Evolutionary conservation across 2,888 invertebrate genomes (phyloP).

Genomic region (Petrolisthes manimaculis): DNA sequence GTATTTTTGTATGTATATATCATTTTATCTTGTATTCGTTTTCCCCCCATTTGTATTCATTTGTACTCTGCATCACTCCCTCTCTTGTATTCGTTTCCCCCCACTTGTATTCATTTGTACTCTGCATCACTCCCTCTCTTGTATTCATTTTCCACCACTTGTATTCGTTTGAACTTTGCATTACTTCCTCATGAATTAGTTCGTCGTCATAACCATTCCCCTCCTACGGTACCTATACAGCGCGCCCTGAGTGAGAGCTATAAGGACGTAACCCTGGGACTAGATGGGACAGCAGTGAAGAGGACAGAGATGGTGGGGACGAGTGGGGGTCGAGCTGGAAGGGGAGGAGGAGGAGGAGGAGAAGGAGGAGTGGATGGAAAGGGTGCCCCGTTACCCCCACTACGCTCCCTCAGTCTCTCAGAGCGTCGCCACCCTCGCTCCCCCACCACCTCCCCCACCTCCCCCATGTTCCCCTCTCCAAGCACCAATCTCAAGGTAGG

Average conservation of each 20-base stretch:
- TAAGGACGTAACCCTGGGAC: constrained; percentile 39
- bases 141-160: not conserved
- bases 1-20: not conserved
- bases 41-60: not conserved
- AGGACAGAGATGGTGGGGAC: not conserved
- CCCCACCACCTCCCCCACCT: not conserved
- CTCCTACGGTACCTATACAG: constrained; percentile 1
- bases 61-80: not conserved
- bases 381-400: not conserved
- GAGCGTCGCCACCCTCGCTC: not conserved
- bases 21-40: not conserved
- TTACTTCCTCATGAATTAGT: too few species aligned
- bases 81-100: not conserved
- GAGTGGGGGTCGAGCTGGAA: not conserved
- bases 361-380: not conserved
- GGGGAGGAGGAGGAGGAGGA: not conserved
- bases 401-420: constrained; percentile 28
- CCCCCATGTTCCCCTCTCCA: not conserved
- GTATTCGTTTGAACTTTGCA: not conserved
- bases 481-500: too few species aligned
- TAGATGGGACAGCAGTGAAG: constrained; percentile 26
- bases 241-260: constrained; percentile 42
- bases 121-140: too few species aligned
- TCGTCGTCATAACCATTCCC: not conserved
- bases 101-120: not conserved